These are phyloP conservation scores for Mamestra configurata DNA, from an alignment of 1,140 invertebrate species.

Conservation along the genomic window DNA sequence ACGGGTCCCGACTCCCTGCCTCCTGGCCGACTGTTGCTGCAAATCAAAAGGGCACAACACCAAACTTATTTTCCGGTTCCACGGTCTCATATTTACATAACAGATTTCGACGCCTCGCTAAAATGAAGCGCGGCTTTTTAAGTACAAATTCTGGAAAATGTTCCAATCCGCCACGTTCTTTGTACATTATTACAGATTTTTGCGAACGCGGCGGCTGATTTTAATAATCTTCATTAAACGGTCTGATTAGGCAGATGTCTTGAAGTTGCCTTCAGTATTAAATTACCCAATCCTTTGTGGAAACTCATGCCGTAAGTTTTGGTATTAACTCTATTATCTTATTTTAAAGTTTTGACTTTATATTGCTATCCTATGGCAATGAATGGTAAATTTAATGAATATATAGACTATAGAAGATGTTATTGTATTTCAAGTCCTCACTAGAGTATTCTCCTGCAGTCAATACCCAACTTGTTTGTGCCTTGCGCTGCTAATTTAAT, in stretches of 20 bases:
- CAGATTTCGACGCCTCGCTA: conserved; percentile 53
- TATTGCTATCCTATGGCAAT: too few species aligned
- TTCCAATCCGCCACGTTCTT: conserved; percentile 27
- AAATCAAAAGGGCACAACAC: conserved; percentile 58
- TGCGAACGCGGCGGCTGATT: conserved; percentile 25
- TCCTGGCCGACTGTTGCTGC: conserved; percentile 43
- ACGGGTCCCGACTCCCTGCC: neutral
- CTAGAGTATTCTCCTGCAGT: neutral
- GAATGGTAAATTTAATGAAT: too few species aligned
- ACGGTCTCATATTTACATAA: conserved; percentile 65
- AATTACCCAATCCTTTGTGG: conserved; percentile 2
- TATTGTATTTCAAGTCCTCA: neutral
- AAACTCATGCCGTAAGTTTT: neutral
- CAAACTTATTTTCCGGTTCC: conserved; percentile 68
- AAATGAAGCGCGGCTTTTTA: conserved; percentile 52
- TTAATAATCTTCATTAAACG: conserved; percentile 39
- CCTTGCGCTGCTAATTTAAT: conserved; percentile 47
- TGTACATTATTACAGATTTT: conserved; percentile 36
- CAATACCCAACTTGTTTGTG: conserved; percentile 11
- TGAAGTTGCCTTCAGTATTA: neutral
- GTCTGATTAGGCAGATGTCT: conserved; percentile 20
- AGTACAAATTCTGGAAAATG: conserved; percentile 44
- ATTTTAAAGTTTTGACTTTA: neutral
- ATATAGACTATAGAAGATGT: neutral
- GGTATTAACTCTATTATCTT: neutral